Percentiles rank a stretch among this genome's conserved stretches.
Conservation (phyloP, 2,888 invertebrate species). For the Eulithis prunata region DNA sequence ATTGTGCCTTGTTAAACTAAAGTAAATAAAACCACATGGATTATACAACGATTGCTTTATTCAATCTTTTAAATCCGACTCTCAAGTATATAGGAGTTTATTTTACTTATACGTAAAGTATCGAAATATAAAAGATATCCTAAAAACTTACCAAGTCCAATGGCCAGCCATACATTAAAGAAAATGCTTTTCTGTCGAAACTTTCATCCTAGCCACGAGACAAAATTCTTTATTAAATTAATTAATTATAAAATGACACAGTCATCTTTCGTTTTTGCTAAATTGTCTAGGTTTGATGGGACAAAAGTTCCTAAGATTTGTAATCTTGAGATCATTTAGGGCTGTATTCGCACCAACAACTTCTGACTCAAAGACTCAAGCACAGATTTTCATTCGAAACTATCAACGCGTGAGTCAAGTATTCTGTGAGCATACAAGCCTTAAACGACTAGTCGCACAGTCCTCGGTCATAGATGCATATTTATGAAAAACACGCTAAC, state of each 20-base stretch:
- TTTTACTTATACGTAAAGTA: constrained; percentile 47
- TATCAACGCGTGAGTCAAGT: too few species aligned
- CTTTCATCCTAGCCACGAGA: constrained; percentile 9
- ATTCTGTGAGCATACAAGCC: constrained; percentile 13
- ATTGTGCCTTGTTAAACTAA: too few species aligned
- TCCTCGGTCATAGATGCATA: constrained; percentile 19
- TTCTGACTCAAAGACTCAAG: too few species aligned
- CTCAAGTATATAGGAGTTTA: constrained; percentile 51
- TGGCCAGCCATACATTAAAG: constrained; percentile 52
- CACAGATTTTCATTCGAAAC: too few species aligned
- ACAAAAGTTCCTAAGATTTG: constrained; percentile 35
- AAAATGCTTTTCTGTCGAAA: constrained; percentile 46
- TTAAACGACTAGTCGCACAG: constrained; percentile 12
- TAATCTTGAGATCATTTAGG: constrained; percentile 50
- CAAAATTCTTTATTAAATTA: too few species aligned
- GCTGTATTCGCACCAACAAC: too few species aligned
- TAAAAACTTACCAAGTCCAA: constrained; percentile 40
- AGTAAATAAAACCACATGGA: constrained; percentile 16
- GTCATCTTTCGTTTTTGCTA: too few species aligned
- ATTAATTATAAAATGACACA: too few species aligned
- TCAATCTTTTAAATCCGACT: constrained; percentile 50
- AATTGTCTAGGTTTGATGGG: neutral
- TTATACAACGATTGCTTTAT: constrained; percentile 52
- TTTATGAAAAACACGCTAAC: constrained; percentile 26
- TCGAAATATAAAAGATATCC: constrained; percentile 51